Conservation (phyloP, 2,888 invertebrate species). For the Beris morrisii region DNA sequence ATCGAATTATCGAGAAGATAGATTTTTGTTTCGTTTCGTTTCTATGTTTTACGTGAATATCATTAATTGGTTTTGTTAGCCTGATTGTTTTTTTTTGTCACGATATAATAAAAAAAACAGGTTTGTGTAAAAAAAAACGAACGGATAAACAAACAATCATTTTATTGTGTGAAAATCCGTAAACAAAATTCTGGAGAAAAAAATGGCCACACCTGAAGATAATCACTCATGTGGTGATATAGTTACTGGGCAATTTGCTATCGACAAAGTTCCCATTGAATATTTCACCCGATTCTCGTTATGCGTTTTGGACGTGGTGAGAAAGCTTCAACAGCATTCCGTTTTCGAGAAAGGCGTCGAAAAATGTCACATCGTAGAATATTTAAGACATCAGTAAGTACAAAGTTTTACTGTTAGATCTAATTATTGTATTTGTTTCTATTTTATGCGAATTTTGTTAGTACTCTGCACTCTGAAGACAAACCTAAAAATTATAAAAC, state of each 20-base stretch:
- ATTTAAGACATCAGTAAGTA: slow-evolving; percentile 50
- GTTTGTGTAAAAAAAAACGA: too few species aligned
- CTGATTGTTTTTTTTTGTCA: too few species aligned
- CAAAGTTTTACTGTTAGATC: not conserved
- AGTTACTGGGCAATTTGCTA: slow-evolving; percentile 17
- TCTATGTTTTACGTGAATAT: too few species aligned
- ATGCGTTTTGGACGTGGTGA: slow-evolving; percentile 51
- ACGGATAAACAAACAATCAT: not conserved
- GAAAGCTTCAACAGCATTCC: slow-evolving; percentile 53
- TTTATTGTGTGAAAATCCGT: not conserved
- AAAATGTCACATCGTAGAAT: slow-evolving; percentile 47
- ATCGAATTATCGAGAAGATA: too few species aligned
- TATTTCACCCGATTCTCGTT: slow-evolving; percentile 42
- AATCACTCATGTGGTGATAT: slow-evolving; percentile 2
- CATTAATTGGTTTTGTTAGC: too few species aligned
- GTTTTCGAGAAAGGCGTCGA: slow-evolving; percentile 48
- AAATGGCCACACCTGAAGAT: slow-evolving; percentile 1
- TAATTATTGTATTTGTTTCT: not conserved
- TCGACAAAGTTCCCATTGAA: slow-evolving; percentile 19
- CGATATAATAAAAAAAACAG: too few species aligned
- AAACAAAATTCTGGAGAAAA: not conserved
- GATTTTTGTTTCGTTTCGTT: too few species aligned
- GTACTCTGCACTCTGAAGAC: not conserved
- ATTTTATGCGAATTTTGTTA: not conserved
- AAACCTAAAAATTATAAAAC: too few species aligned